phyloP scores from a whole-genome alignment of 2,797 vertebrate species.

The Megalops cyprinoides region DNA sequence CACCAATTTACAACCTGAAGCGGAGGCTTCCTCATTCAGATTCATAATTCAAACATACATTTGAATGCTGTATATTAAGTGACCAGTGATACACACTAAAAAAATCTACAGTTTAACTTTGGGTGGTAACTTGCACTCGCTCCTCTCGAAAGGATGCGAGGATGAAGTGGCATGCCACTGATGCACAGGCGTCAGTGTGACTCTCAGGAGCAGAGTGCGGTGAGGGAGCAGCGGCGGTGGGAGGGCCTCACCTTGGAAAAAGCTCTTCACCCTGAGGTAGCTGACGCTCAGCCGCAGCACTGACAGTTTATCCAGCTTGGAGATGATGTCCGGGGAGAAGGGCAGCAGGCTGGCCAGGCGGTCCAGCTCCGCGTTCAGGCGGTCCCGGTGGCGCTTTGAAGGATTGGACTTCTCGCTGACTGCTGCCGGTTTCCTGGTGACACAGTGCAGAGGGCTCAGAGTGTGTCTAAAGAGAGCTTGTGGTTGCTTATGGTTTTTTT shows the following conservation, averaged over 20 bases:
- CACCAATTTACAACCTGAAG: not conserved
- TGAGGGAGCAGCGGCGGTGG: not conserved
- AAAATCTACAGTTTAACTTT: too few species aligned
- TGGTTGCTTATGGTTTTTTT: not conserved
- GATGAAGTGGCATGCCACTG: too few species aligned
- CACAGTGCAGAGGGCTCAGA: conserved; percentile 10
- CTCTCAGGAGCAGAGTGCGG: not conserved
- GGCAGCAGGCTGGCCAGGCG: conserved; percentile 92
- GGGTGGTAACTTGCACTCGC: too few species aligned
- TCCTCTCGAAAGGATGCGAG: too few species aligned
- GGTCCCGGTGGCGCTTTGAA: conserved; percentile 92
- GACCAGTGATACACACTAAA: too few species aligned
- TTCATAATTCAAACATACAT: not conserved
- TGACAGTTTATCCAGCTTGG: conserved; percentile 95
- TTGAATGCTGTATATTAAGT: too few species aligned
- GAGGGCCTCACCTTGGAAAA: conserved; percentile 86
- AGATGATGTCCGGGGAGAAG: conserved; percentile 87
- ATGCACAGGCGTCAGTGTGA: too few species aligned
- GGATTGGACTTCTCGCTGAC: conserved; percentile 90
- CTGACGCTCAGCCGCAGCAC: conserved; percentile 93
- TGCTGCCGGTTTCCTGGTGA: conserved; percentile 80
- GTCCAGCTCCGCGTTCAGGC: conserved; percentile 92
- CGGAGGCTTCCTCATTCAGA: not conserved
- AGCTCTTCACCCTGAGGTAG: conserved; percentile 94
- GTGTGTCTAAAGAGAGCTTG: not conserved